Conservation (phyloP, 2,888 invertebrate genomes). For the Phengaris arion region DNA sequence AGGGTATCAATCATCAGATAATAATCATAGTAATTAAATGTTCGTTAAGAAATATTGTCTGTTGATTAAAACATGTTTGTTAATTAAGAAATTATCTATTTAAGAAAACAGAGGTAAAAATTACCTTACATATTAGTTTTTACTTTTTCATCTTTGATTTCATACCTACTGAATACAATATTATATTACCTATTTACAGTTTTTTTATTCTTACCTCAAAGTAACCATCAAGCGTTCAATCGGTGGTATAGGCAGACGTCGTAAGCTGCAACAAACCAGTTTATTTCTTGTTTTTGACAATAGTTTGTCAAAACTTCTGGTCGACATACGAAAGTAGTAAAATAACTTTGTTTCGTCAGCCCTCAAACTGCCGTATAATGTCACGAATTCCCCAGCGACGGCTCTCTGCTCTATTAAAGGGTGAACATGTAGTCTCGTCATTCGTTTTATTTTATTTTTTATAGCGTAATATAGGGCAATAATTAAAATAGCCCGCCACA, state of each 20-base stretch:
- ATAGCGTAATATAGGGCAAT: background rate
- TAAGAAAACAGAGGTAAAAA: background rate
- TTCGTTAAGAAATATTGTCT: background rate
- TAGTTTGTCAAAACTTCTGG: constrained; percentile 44
- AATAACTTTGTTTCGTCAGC: constrained; percentile 41
- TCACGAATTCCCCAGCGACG: constrained; percentile 36
- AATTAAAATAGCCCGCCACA: background rate
- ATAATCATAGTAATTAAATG: constrained; percentile 33
- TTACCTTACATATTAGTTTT: too few relatives aligned
- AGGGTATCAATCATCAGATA: constrained; percentile 35
- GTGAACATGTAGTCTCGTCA: constrained; percentile 24
- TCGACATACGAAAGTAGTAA: constrained; percentile 43
- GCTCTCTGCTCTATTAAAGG: constrained; percentile 17
- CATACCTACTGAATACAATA: too few relatives aligned
- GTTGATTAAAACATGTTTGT: constrained; percentile 2
- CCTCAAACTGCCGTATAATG: constrained; percentile 39
- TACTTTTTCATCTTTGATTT: too few relatives aligned
- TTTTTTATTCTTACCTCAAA: constrained; percentile 41
- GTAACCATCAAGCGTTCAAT: constrained; percentile 39
- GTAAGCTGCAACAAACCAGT: constrained; percentile 44
- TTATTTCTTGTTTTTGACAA: constrained; percentile 43
- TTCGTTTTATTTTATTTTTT: background rate
- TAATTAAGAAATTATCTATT: constrained; percentile 25
- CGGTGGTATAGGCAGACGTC: constrained; percentile 41
- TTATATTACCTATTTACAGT: too few relatives aligned